phyloP scores from a whole-genome alignment of 2,888 invertebrate genomes.

The Watsonalla binaria region DNA sequence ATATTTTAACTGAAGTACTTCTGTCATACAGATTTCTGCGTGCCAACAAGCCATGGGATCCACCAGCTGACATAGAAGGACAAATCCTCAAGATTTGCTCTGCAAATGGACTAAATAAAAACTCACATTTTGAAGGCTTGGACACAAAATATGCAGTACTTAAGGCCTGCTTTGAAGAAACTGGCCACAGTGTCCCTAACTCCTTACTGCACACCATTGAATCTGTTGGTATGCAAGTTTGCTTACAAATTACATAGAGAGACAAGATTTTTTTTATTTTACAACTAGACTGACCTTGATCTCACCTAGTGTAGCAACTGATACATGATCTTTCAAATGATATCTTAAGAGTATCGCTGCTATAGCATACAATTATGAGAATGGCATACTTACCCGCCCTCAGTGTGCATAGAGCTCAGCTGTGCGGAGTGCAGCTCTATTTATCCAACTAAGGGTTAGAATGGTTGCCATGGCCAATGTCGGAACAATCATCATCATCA shows the following conservation, averaged over 20 bases:
- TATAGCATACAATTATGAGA: too few species aligned
- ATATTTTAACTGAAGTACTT: background rate
- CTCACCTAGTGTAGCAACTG: too few species aligned
- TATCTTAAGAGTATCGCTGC: too few species aligned
- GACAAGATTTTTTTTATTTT: too few species aligned
- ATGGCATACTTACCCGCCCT: too few species aligned
- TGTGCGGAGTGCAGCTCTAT: too few species aligned
- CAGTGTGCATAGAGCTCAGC: too few species aligned
- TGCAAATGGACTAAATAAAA: slow-evolving; percentile 66
- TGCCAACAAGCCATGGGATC: slow-evolving; percentile 85
- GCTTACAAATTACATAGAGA: background rate
- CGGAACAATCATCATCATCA: too few species aligned
- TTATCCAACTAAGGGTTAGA: too few species aligned
- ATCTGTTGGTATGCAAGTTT: slow-evolving; percentile 79
- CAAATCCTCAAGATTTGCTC: slow-evolving; percentile 81
- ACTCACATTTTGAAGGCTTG: slow-evolving; percentile 65
- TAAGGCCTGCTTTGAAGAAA: slow-evolving; percentile 82
- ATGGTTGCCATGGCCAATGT: too few species aligned
- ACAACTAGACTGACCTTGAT: too few species aligned
- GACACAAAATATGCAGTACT: slow-evolving; percentile 84
- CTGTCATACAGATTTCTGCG: slow-evolving; percentile 83
- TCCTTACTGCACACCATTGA: slow-evolving; percentile 86
- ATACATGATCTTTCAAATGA: too few species aligned
- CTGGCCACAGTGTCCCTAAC: slow-evolving; percentile 89
- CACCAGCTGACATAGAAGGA: slow-evolving; percentile 81